Percentiles rank a stretch among this genome's conserved stretches.
These are phyloP conservation scores for Dromas ardeola DNA, from an alignment of 2,113 vertebrate species.

Conservation along the genomic window DNA sequence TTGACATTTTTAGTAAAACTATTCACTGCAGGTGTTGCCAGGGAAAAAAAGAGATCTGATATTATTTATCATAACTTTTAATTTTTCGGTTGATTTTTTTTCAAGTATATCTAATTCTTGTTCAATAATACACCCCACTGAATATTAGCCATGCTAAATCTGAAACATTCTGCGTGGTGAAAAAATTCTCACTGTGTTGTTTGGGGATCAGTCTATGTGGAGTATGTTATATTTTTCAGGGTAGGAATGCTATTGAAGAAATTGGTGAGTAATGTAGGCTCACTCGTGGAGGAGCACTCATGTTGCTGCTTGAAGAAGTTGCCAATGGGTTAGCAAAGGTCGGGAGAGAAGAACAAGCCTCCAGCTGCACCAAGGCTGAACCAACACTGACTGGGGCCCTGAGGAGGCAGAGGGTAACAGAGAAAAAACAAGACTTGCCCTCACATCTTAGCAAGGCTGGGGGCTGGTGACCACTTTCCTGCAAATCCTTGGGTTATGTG, in stretches of 20 bases:
- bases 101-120: not conserved
- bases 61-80: not conserved
- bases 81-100: not conserved
- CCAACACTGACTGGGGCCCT: not conserved
- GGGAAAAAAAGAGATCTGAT: not conserved
- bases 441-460: not conserved
- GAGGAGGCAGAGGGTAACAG: not conserved
- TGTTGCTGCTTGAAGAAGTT: not conserved
- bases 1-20: not conserved
- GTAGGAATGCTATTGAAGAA: not conserved
- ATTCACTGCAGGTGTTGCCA: not conserved
- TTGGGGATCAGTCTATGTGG: not conserved
- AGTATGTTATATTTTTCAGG: not conserved
- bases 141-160: not conserved
- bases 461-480: not conserved
- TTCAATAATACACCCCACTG: not conserved
- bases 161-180: not conserved
- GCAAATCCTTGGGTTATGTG: not conserved
- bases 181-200: not conserved
- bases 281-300: accelerated
- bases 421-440: not conserved
- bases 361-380: not conserved
- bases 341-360: not conserved
- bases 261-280: not conserved
- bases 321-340: not conserved